A percentile compares a stretch with the other conserved stretches of the same genome.
phyloP scores from a whole-genome alignment of 2,113 vertebrate species.

The Hydrochoerus hydrochaeris region DNA sequence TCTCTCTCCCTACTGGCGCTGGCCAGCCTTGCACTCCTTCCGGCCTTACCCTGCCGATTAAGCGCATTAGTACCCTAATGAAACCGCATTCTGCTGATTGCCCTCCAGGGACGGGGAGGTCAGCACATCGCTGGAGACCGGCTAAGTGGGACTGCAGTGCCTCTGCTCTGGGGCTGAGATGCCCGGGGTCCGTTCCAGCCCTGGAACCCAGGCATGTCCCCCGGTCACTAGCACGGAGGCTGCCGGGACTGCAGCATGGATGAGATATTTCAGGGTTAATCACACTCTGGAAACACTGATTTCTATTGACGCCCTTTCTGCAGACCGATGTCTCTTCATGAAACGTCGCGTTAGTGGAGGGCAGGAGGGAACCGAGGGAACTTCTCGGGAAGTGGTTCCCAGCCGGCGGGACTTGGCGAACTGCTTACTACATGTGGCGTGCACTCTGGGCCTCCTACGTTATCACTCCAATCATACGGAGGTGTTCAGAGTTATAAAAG shows the following conservation, averaged over 20 bases:
- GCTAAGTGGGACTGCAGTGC: conserved; percentile 89
- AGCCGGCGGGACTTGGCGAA: conserved; percentile 83
- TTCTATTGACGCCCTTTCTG: conserved; percentile 99
- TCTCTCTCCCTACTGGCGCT: neutral
- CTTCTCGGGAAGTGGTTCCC: conserved; percentile 87
- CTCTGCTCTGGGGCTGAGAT: conserved; percentile 85
- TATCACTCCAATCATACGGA: conserved; percentile 53
- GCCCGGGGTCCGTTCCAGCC: conserved; percentile 85
- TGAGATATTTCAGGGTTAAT: conserved; percentile 98
- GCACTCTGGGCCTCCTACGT: conserved; percentile 47
- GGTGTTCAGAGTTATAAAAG: conserved; percentile 58
- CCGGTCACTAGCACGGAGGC: conserved; percentile 92
- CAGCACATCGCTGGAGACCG: conserved; percentile 88
- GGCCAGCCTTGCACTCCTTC: conserved; percentile 85
- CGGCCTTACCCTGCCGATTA: conserved; percentile 89
- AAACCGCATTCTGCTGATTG: conserved; percentile 93
- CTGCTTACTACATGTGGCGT: conserved; percentile 77
- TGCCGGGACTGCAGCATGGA: conserved; percentile 91
- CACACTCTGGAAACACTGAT: conserved; percentile 99
- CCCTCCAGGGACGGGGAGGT: conserved; percentile 89
- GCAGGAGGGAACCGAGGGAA: conserved; percentile 89
- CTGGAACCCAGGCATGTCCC: conserved; percentile 87
- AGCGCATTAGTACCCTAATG: conserved; percentile 93
- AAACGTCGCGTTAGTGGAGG: conserved; percentile 96
- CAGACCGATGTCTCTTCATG: conserved; percentile 98